phyloP scores from a whole-genome alignment of 1,140 invertebrate genomes.

The Heliconius eleuchia region DNA sequence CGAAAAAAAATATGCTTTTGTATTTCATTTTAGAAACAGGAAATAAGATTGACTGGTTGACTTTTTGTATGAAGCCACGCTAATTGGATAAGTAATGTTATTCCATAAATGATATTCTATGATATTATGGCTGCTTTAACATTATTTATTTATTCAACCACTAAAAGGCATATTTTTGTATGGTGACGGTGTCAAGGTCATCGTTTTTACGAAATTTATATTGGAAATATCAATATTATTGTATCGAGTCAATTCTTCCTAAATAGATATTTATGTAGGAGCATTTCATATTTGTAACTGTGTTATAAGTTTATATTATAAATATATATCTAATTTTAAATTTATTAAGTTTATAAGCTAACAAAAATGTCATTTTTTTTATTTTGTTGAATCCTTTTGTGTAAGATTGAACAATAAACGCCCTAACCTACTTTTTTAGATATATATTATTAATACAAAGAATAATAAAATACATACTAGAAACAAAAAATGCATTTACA shows the following conservation, averaged over 20 bases:
- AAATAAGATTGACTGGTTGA: not conserved
- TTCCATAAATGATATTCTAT: constrained; percentile 1
- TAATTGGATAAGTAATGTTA: constrained; percentile 8
- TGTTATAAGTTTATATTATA: too few relatives aligned
- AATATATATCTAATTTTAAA: too few relatives aligned
- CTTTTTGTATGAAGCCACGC: not conserved
- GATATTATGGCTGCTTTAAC: not conserved
- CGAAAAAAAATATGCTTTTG: not conserved
- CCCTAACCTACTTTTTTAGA: too few relatives aligned
- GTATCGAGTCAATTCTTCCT: too few relatives aligned
- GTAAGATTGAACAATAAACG: too few relatives aligned
- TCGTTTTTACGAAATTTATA: not conserved
- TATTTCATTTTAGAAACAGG: not conserved
- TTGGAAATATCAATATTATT: not conserved
- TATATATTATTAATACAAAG: too few relatives aligned
- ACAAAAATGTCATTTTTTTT: too few relatives aligned
- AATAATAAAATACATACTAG: not conserved
- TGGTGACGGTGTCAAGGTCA: constrained; percentile 11
- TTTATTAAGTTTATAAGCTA: too few relatives aligned
- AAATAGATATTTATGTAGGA: too few relatives aligned
- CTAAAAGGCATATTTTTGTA: not conserved
- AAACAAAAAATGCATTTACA: not conserved
- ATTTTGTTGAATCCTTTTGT: too few relatives aligned
- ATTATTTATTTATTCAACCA: not conserved
- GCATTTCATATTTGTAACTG: too few relatives aligned